These are phyloP conservation scores for Takifugu flavidus DNA, from an alignment of 2,113 vertebrate genomes.

Conservation along the genomic window DNA sequence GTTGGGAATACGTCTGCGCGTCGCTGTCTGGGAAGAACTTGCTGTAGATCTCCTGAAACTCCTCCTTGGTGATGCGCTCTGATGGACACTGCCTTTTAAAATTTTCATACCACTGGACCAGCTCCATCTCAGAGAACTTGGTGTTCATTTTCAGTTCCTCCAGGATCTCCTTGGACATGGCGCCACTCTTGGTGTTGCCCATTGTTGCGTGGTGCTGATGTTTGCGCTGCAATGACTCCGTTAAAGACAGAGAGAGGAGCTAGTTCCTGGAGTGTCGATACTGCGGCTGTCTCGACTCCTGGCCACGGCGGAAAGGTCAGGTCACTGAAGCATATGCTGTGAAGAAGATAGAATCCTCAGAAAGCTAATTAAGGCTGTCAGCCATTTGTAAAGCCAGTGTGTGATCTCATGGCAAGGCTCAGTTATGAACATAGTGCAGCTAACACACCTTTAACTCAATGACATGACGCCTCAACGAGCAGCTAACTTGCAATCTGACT, in stretches of 20 bases:
- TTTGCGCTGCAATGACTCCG: slow-evolving; percentile 1
- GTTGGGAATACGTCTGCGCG: slow-evolving; percentile 65
- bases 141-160: slow-evolving; percentile 73
- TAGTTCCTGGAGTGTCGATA: background rate
- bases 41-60: slow-evolving; percentile 91
- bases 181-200: slow-evolving; percentile 69
- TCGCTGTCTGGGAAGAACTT: slow-evolving; percentile 83
- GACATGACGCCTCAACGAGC: too few relatives aligned
- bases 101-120: slow-evolving; percentile 78
- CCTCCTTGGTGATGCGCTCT: slow-evolving; percentile 84
- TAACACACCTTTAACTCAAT: too few relatives aligned
- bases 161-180: slow-evolving; percentile 70
- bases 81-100: slow-evolving; percentile 94
- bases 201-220: slow-evolving; percentile 35
- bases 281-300: slow-evolving; percentile 10
- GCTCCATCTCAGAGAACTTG: slow-evolving; percentile 69
- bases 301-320: slow-evolving; percentile 17
- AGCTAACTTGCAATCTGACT: too few relatives aligned
- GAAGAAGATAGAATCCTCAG: slow-evolving; percentile 37
- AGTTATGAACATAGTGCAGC: background rate
- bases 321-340: slow-evolving; percentile 29
- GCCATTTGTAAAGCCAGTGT: slow-evolving; percentile 14
- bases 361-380: slow-evolving; percentile 56
- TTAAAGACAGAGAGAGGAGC: background rate
- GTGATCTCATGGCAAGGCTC: slow-evolving; percentile 18